Evolutionary conservation across 2,113 vertebrate genomes (phyloP), one percentile per base, ranked within the genome.

Genomic region (Noturus placidus): DNA sequence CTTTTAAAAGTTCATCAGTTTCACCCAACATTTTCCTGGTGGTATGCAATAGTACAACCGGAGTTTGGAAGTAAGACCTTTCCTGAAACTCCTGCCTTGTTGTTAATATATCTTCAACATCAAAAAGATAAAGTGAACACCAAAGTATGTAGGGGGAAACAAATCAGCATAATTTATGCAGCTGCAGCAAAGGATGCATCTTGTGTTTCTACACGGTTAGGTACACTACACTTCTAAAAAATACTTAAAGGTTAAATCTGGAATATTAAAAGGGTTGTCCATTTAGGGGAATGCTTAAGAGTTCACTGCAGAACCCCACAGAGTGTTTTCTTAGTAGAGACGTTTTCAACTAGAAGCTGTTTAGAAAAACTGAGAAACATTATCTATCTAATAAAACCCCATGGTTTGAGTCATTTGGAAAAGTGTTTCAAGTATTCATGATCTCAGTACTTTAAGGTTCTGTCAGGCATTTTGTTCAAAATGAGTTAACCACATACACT

Each of bases 1-100:
- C 79, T 50, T 69, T 13, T 76, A 52, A 79, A 57, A 83, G 17
- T 72, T 54, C 85, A 79, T 72, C 63, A 35, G 78, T 38, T 61
- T 82, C 13, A 42, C 10, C 56, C 22, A 33, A 15, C 54, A 56
- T 38, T 56, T 81, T 81, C 22, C 33, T 82, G 33, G 22, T 17
- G 33, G 33, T 42, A 42, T 42, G 35, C 6, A 1, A 61, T 25
- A 14, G 54, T 14, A 33, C 33, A 81, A 25, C 1, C 38, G 20
- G 42, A 42, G 33, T 82, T 82, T 82, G 33, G 19, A 57, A 14
- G 56, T 17, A 42, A 42, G 79, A 82, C 56, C 5, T 82, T 61
- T 61, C 33, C 52, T 27, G 79, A 61, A 82, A 61, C 22, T 25
- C 33, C 56, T 38, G 79, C 79, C 19, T 61, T 61, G 33, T 13